Percentiles rank a stretch among this genome's conserved stretches.
phyloP scores from a whole-genome alignment of 2,797 vertebrate species.

The Tapirus indicus region DNA sequence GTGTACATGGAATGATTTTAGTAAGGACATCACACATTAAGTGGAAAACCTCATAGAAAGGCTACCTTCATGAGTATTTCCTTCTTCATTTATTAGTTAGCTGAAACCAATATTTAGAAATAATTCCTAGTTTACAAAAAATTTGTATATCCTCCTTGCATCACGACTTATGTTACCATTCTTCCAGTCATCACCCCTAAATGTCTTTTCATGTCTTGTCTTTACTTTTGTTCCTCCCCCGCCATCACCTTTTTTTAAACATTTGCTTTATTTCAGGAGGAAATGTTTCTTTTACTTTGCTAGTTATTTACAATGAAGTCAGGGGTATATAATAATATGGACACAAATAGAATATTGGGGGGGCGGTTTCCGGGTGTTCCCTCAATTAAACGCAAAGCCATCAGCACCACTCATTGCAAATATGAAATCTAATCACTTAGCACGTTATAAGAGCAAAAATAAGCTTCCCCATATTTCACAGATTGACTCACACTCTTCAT shows the following conservation, averaged over 20 bases:
- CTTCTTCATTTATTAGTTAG: not conserved
- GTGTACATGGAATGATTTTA: not conserved
- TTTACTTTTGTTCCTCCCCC: not conserved
- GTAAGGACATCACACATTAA: not conserved
- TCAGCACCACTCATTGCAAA: conserved; percentile 21
- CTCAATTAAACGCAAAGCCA: conserved; percentile 43
- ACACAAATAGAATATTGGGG: conserved; percentile 4
- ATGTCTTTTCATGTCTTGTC: not conserved
- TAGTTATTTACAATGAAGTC: conserved; percentile 32
- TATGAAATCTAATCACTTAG: conserved; percentile 66
- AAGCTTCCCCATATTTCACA: conserved; percentile 44
- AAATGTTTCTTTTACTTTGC: conserved; percentile 46
- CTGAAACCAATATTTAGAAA: not conserved
- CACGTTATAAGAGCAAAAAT: conserved; percentile 47
- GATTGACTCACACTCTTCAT: conserved; percentile 59
- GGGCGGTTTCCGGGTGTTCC: not conserved
- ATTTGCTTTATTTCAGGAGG: conserved; percentile 43
- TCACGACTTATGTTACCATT: not conserved
- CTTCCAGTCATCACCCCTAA: not conserved
- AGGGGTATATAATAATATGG: not conserved
- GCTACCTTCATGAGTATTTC: not conserved
- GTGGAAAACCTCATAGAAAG: not conserved
- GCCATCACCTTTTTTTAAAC: not conserved
- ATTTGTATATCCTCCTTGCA: not conserved
- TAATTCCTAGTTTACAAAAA: conserved; percentile 18